Percentiles rank a stretch among this genome's conserved stretches.
Evolutionary conservation across 1,140 invertebrate species (phyloP).

Genomic region (Trichonephila inaurata): DNA sequence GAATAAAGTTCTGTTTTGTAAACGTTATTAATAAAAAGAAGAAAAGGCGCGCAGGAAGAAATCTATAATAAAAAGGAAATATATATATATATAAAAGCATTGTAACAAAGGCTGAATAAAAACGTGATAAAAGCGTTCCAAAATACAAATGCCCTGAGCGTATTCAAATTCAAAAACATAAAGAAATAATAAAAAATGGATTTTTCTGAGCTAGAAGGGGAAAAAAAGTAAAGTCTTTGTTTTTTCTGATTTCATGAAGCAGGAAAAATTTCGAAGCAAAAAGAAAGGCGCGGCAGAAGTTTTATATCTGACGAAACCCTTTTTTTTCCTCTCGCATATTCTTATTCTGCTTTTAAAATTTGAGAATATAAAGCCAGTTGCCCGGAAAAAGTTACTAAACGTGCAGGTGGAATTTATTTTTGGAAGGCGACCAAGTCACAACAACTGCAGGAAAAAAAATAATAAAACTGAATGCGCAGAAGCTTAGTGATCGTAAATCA

Average conservation of each 20-base stretch:
- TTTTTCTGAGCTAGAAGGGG: not conserved
- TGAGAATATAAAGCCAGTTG: not conserved
- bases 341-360: constrained; percentile 15
- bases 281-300: not conserved
- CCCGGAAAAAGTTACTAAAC: not conserved
- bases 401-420: not conserved
- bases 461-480: not conserved
- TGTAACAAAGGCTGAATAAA: not conserved
- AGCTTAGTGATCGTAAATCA: not conserved
- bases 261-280: not conserved
- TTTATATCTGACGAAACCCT: not conserved
- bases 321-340: not conserved
- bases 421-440: not conserved
- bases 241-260: not conserved
- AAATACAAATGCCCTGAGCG: not conserved
- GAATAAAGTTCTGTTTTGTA: not conserved
- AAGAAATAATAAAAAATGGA: not conserved
- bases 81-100: not conserved
- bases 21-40: not conserved
- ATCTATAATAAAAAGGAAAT: not conserved
- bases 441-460: not conserved
- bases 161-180: not conserved
- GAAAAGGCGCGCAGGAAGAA: not conserved
- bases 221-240: not conserved
- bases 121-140: not conserved